Percentiles rank a stretch among this genome's conserved stretches.
Conservation (phyloP, 2,888 invertebrate species). For the Andrena chrysosceles region DNA sequence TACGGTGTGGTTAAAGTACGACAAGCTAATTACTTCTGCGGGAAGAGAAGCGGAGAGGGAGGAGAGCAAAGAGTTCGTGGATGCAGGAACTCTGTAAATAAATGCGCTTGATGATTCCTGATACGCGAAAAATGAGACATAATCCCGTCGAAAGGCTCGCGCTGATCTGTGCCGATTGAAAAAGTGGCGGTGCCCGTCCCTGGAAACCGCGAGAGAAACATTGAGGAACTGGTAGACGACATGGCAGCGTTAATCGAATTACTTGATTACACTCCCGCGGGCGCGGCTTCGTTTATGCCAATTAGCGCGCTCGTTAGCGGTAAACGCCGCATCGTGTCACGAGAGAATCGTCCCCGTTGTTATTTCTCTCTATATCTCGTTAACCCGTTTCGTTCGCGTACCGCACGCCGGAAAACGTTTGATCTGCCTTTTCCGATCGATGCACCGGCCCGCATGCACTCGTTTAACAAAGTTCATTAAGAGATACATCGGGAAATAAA, state of each 20-base stretch:
- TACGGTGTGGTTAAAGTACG: no score
- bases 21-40: no score
- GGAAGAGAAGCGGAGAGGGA: no score
- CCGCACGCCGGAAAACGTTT: conserved; percentile 44
- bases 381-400: conserved; percentile 38
- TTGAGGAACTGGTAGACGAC: conserved; percentile 48
- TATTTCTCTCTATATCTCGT: conserved; percentile 61
- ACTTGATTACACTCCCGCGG: conserved; percentile 68
- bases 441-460: conserved; percentile 25
- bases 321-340: conserved; percentile 70
- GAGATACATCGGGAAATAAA: conserved; percentile 30
- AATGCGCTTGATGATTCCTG: no score
- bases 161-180: background rate
- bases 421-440: conserved; percentile 47
- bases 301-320: conserved; percentile 78
- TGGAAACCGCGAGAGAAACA: conserved; percentile 42
- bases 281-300: conserved; percentile 76
- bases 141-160: no score
- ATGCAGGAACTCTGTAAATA: no score
- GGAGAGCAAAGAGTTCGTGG: no score
- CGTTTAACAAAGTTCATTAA: conserved; percentile 51
- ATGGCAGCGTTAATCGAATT: conserved; percentile 63
- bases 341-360: conserved; percentile 63
- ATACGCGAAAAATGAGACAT: no score
- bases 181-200: no score